Base-by-base conservation (phyloP, 1,140 invertebrate genomes). In the Drusus annulatus region DNA sequence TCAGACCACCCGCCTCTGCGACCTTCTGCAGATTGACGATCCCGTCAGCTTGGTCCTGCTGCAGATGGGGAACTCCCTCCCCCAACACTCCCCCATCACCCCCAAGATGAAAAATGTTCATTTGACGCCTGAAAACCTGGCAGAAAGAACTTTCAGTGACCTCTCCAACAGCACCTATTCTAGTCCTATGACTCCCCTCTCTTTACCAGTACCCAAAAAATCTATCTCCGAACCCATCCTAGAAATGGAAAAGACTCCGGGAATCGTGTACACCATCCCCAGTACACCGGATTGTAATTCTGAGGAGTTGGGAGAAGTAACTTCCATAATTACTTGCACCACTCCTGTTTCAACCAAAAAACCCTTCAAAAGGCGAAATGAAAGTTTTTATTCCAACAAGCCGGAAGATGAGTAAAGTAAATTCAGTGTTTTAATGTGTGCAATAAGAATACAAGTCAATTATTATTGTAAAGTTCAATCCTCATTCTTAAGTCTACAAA, bases 1-100 rank as follows among this genome's bases (percentile, higher is more conserved):
- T 17, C 97, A 98, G 87, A 98, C 96, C 6, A 91, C 91, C 7
- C 85, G 91, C 54, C 93, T 99, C 73, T 98, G 97, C 89, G 90
- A 94, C n/a, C 93, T 90, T 85, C 87, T 99, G 17, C 91, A 92
- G 7, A 91, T 98, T 15, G 93, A 93, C 81, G 95, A 98, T 91
- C 96, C 96, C 2, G 85, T 93, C 6, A 87, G 86, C 19, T 85
- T 93, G 31, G 86, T 91, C 5, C 76, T 91, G 80, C 83, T 91
- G 5, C 85, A 87, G 56, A 84, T 85, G 36, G 86, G 88, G 23
- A 79, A 51, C 45, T 50, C 23, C 3, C 69, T 74, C 1, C 69
- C 68, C 6, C 85, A 84, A 10, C 81, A 85, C 28, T 79, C 86
- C 25, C 65, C 76, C 8, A 51, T 81, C 54, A 56, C 63, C 36